A percentile compares a stretch with the other conserved stretches of the same genome.
Evolutionary conservation across 1,140 invertebrate genomes (phyloP).

Genomic region (Aphis craccivora): DNA sequence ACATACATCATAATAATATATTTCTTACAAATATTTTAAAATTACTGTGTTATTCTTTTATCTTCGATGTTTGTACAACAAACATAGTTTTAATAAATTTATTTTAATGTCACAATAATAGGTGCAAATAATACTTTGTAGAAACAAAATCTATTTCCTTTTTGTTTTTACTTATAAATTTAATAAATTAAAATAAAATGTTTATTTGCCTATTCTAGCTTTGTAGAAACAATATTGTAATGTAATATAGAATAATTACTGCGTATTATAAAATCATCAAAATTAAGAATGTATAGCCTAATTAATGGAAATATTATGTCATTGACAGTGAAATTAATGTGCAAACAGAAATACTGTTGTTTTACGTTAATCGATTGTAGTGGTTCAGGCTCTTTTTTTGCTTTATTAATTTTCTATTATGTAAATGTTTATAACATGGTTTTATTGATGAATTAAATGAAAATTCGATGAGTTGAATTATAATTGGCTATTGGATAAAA

Average conservation of each 20-base stretch:
- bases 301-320: not conserved
- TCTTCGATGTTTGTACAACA: not conserved
- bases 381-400: not conserved
- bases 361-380: not conserved
- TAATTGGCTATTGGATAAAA: not conserved
- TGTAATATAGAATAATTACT: not conserved
- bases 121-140: not conserved
- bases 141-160: not conserved
- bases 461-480: not conserved
- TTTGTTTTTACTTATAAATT: not conserved
- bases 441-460: not conserved
- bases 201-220: not conserved
- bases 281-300: not conserved
- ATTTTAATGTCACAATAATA: not conserved
- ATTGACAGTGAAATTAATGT: not conserved
- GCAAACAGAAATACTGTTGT: not conserved
- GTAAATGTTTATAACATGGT: not conserved
- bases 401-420: not conserved
- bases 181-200: not conserved
- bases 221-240: not conserved
- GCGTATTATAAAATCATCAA: not conserved
- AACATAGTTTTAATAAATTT: not conserved
- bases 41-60: not conserved
- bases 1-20: not conserved
- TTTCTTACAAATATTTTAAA: not conserved